Percentiles rank a stretch among this genome's conserved stretches.
Evolutionary conservation across 2,888 invertebrate genomes (phyloP).

Genomic region (Zaprionus bogoriensis): DNA sequence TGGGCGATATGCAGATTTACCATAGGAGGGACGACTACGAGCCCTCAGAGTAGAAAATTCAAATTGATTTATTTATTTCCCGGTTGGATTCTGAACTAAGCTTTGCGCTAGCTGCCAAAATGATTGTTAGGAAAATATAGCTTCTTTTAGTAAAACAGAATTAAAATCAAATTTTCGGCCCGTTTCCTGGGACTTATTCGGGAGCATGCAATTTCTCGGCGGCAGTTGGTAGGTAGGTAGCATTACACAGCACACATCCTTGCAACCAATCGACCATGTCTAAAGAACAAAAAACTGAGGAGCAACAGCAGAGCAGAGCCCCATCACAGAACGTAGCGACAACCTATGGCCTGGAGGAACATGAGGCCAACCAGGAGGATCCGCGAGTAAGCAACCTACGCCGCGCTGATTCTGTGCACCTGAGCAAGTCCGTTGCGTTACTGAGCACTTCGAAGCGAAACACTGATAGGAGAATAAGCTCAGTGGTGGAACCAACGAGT

Average conservation of each 20-base stretch:
- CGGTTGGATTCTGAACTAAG: not conserved
- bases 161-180: not conserved
- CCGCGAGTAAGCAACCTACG: slow-evolving; percentile 13
- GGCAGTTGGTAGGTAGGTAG: slow-evolving; percentile 36
- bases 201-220: slow-evolving; percentile 36
- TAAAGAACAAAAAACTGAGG: slow-evolving; percentile 2
- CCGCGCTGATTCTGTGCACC: not conserved
- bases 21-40: slow-evolving; percentile 97
- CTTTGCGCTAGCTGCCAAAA: not conserved
- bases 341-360: slow-evolving; percentile 45
- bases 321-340: slow-evolving; percentile 32
- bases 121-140: not conserved
- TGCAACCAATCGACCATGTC: slow-evolving; percentile 7
- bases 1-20: slow-evolving; percentile 96
- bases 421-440: too few relatives aligned
- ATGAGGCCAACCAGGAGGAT: slow-evolving; percentile 33
- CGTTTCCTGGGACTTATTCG: not conserved
- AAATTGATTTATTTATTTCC: not conserved
- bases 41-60: slow-evolving; percentile 84
- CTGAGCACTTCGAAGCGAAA: too few relatives aligned
- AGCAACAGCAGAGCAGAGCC: not conserved
- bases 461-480: too few relatives aligned
- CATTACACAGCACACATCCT: not conserved
- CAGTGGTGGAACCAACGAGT: too few relatives aligned
- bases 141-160: not conserved